Evolutionary conservation across 2,113 vertebrate genomes (phyloP), one percentile per base, ranked within the genome.

Genomic region (Panthera uncia): DNA sequence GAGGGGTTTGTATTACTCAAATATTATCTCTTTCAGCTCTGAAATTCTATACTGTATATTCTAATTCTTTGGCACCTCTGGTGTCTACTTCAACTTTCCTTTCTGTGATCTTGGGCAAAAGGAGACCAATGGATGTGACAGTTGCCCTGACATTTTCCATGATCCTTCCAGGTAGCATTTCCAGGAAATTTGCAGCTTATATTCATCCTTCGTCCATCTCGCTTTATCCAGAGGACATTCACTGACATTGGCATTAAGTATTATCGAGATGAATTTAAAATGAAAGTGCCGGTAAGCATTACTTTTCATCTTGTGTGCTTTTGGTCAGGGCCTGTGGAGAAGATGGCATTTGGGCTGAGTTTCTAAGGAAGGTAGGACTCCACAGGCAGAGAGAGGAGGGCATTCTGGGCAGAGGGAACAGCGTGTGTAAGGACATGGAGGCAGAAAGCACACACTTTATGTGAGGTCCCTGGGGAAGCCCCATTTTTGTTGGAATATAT

Each of bases 211-310:
- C 99, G 99, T 55, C 99, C 99, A 0, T 99, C 99, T 91, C 98
- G 99, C 94, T 99, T 99, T 85, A 98, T 99, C 95, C 99, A 99
- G 97, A 99, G 99, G 98, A 95, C 99, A 3, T 99, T 99, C 45
- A 99, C 99, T 96, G 99, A 99, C 98, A 99, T 99, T 12, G 99
- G 99, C 95, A 99, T 99, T 96, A 99, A 99, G 95, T 98, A 99
- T 98, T 99, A 99, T 79, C 99, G 99, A 61, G 99, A 99, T 98
- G 99, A 99, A 98, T 99, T 99, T 99, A 99, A 99, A 99, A 99
- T 99, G 99, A 99, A 99, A 99, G 99, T 99, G 99, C 99, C 99
- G 99, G 99, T 99, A 99, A 99, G 99, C 98, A 98, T 98, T 97
- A 94, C 83, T 89, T 97, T 95, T 96, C 94, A 79, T 90, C 88